Base-by-base conservation (phyloP, 2,888 invertebrate genomes). In the Pachydiplax longipennis region DNA sequence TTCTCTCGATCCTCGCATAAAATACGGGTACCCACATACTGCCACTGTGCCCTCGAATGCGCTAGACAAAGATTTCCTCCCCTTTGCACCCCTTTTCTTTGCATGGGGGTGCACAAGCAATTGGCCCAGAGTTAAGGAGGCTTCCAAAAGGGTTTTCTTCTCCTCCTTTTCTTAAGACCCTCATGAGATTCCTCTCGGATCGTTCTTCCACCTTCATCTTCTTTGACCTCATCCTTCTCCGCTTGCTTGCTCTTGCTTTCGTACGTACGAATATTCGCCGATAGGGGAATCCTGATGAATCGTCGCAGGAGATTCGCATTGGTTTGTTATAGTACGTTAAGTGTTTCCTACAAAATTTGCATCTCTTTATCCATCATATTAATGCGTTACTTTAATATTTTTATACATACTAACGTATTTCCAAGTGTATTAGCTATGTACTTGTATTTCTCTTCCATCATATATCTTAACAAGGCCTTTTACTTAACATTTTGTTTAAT, bases 21-120 rank as follows among this genome's bases (percentile, higher is more conserved):
- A 40, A 87, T 87, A 87, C 87, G 87, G 87, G 87, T 87, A 61
- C 87, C 87, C 87, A 58, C 65, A 87, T 87, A 37, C 58, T 37
- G 87, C 65, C n/a, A 37, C 73, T 35, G 83, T 31, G 58, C 31
- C 40, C 44, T 73, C 73, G 31, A 73, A 73, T 25, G 73, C 73
- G 31, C 73, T 25, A 73, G 25, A 73, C 73, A 73, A 73, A 73
- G 73, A 73, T 73, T 73, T 44, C 82, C 82, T 82, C 48, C 48
- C 18, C 22, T 25, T 22, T 25, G 6, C 81, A 6, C 81, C 22
- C 53, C n/a, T 12, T 58, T 58, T 83, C 83, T 58, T 22, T 61
- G 58, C 61, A 87, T 87, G 87, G 37, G 61, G 87, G 87, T 65
- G 61, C 58, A 58, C 65, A 65, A 61, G 87, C 87, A 65, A 87